These are phyloP conservation scores for Eueides isabella DNA, from an alignment of 1,140 invertebrate species.

Conservation along the genomic window DNA sequence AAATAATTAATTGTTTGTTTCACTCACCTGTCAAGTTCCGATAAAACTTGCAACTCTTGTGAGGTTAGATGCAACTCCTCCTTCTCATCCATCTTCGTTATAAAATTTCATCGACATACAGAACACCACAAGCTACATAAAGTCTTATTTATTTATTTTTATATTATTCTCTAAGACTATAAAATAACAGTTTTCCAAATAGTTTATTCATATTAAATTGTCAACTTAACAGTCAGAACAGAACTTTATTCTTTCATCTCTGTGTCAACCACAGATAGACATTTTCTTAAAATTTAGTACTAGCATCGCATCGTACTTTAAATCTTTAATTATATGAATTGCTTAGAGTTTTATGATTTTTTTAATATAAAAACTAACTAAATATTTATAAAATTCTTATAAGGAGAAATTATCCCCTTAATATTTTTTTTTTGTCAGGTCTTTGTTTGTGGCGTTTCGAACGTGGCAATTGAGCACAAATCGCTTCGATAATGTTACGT, in stretches of 20 bases:
- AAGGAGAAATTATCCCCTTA: too few species aligned
- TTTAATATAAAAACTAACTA: too few species aligned
- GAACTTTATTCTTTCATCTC: neutral
- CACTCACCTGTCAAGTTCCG: conserved; percentile 91
- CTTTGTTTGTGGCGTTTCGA: too few species aligned
- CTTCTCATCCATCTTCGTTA: conserved; percentile 72
- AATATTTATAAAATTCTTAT: too few species aligned
- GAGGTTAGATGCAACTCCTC: conserved; percentile 83
- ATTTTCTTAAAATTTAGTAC: neutral
- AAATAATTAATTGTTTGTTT: conserved; percentile 27
- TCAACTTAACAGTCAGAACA: neutral
- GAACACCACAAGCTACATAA: neutral
- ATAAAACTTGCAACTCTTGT: conserved; percentile 90
- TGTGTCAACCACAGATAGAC: neutral
- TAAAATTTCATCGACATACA: conserved; percentile 4
- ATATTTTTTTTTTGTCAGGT: too few species aligned
- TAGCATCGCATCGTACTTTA: neutral
- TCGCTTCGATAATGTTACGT: too few species aligned
- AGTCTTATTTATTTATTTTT: neutral
- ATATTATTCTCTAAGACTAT: neutral
- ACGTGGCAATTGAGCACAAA: too few species aligned
- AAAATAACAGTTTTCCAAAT: neutral
- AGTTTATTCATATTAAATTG: conserved; percentile 24
- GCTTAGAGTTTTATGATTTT: neutral
- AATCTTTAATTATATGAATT: neutral